Evolutionary conservation across 2,797 vertebrate genomes (phyloP), one percentile per base, ranked within the genome.

Genomic region (Monodelphis domestica): DNA sequence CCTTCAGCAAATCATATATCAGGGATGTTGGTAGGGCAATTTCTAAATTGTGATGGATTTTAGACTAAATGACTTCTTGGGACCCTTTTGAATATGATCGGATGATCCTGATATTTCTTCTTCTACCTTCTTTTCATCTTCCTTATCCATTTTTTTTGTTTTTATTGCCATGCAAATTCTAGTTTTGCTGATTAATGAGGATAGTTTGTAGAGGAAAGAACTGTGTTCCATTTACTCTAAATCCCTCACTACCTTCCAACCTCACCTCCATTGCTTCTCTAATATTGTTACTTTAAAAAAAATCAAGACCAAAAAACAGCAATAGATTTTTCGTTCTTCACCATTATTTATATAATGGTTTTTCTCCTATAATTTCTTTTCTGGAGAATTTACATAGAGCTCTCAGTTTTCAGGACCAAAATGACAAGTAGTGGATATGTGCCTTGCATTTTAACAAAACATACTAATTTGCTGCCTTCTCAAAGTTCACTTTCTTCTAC

Each of bases 401-500:
- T 91, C 17, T 90, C 91, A 10, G n/a, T 63, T 17, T 90, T 50
- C 90, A 51, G 90, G 21, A 96, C 50, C 51, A 4, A 90, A 89
- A 9, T 59, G n/a, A n/a, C n/a, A 33, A 56, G 9, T 57, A 33
- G 38, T 90, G 90, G 17, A 30, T 92, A 91, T 26, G 45, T 94
- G 78, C 90, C 89, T 95, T 92, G 33, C 12, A 54, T 89, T 89
- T 91, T 89, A 88, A 84, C 38, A 45, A 50, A 84, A 56, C 29
- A 57, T 90, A 33, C 90, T 90, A 57, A 87, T 94, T 89, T 90
- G 38, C 88, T 21, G n/a, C 52, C 91, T 92, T 54, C 94, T 52
- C 89, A 28, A 87, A 33, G 84, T 94, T 94, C 88, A 90, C 88
- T 53, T 90, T 87, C 24, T 59, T 90, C 26, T 56, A 17, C 89